Evolutionary conservation across 2,888 invertebrate genomes (phyloP).

Genomic region (Lycaena phlaeas): DNA sequence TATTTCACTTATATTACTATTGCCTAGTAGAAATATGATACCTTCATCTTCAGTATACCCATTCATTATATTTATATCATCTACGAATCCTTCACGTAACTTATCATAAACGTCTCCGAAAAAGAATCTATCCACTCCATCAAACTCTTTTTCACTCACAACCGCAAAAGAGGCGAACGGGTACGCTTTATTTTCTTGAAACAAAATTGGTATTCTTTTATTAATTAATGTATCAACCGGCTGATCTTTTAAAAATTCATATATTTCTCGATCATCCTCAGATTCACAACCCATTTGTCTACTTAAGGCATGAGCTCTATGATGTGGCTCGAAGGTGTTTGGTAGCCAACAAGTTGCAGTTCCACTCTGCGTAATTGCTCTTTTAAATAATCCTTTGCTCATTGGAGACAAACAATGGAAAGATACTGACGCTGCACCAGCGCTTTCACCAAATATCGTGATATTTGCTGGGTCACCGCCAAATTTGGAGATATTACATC

Average conservation of each 20-base stretch:
- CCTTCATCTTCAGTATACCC: slow-evolving; percentile 83
- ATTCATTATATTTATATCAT: slow-evolving; percentile 75
- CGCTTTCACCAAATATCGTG: slow-evolving; percentile 60
- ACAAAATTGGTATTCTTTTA: slow-evolving; percentile 23
- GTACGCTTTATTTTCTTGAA: slow-evolving; percentile 22
- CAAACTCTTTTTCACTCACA: slow-evolving; percentile 37
- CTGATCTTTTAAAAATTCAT: slow-evolving; percentile 36
- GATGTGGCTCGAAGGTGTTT: slow-evolving; percentile 53
- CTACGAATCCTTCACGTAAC: slow-evolving; percentile 53
- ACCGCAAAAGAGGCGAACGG: slow-evolving; percentile 26
- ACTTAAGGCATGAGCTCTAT: slow-evolving; percentile 41
- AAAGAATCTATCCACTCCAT: slow-evolving; percentile 37
- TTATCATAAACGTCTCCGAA: slow-evolving; percentile 31
- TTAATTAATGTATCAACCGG: slow-evolving; percentile 30
- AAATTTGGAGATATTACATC: slow-evolving; percentile 44
- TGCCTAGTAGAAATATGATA: neutral
- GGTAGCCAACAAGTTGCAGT: slow-evolving; percentile 73
- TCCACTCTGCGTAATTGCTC: slow-evolving; percentile 80
- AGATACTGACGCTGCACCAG: slow-evolving; percentile 40
- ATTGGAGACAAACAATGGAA: slow-evolving; percentile 55
- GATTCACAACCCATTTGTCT: slow-evolving; percentile 36
- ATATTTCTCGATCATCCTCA: slow-evolving; percentile 35
- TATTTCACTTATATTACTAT: slow-evolving; percentile 9
- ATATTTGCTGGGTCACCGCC: slow-evolving; percentile 54
- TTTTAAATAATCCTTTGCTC: slow-evolving; percentile 49